phyloP scores from a whole-genome alignment of 2,888 invertebrate species.

The Syritta pipiens region DNA sequence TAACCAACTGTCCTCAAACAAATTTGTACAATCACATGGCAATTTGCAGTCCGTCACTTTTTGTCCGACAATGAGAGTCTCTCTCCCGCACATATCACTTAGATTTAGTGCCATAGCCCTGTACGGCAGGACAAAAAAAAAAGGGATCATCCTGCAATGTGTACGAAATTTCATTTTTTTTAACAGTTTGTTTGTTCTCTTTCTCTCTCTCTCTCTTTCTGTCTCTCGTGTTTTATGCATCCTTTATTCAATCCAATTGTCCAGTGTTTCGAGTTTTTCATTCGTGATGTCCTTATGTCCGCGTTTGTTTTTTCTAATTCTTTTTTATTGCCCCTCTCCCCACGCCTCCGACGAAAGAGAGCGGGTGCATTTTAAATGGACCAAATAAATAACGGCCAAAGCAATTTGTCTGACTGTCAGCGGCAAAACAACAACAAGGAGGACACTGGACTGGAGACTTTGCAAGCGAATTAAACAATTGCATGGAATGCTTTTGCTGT shows the following conservation, averaged over 20 bases:
- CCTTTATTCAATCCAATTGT: conserved; percentile 46
- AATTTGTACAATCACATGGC: conserved; percentile 66
- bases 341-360: no score
- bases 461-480: conserved; percentile 68
- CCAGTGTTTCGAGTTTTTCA: conserved; percentile 28
- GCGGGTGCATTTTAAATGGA: conserved; percentile 64
- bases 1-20: conserved; percentile 66
- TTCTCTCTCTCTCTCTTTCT: neutral
- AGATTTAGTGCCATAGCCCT: conserved; percentile 62
- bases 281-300: neutral
- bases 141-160: conserved; percentile 25
- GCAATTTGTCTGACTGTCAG: conserved; percentile 66
- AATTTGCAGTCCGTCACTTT: conserved; percentile 69
- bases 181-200: neutral
- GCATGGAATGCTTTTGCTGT: conserved; percentile 60
- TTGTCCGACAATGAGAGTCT: conserved; percentile 17
- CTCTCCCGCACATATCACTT: conserved; percentile 61
- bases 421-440: conserved; percentile 49
- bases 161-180: neutral
- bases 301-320: conserved; percentile 53
- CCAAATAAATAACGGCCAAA: conserved; percentile 65
- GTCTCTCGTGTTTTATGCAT: conserved; percentile 21
- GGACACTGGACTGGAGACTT: conserved; percentile 19
- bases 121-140: conserved; percentile 33
- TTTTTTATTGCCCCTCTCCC: conserved; percentile 55